These are phyloP conservation scores for Archaeoteleia sp. DNA, from an alignment of 2,888 invertebrate genomes.

Conservation along the genomic window DNA sequence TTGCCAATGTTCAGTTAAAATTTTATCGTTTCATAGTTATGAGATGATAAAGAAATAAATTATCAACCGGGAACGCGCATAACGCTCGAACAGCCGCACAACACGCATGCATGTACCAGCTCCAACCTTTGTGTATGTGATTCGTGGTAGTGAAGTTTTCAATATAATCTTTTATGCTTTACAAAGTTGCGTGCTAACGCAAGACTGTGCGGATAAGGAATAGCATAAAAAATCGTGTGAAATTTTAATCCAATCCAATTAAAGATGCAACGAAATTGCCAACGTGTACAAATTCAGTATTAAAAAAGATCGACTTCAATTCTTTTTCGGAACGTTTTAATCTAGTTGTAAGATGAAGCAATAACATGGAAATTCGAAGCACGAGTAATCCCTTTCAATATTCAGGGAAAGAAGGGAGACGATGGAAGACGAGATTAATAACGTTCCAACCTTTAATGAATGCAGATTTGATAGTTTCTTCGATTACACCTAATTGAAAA, in stretches of 20 bases:
- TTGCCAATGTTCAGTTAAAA: constrained; percentile 1
- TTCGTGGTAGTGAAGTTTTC: too few species aligned
- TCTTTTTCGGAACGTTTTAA: neutral
- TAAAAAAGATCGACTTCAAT: neutral
- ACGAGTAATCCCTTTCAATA: neutral
- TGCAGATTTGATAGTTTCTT: neutral
- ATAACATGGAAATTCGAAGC: constrained; percentile 1
- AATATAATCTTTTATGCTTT: too few species aligned
- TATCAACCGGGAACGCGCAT: neutral
- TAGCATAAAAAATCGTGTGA: too few species aligned
- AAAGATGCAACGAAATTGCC: too few species aligned
- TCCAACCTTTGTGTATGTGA: too few species aligned
- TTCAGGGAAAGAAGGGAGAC: neutral
- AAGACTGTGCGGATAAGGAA: too few species aligned
- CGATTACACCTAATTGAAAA: constrained; percentile 13
- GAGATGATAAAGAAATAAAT: neutral
- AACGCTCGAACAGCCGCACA: neutral
- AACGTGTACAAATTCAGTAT: too few species aligned
- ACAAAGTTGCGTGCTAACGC: too few species aligned
- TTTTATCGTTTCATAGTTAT: neutral
- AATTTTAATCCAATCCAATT: too few species aligned
- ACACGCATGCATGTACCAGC: neutral
- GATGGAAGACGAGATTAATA: neutral
- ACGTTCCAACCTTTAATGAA: neutral
- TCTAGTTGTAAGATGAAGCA: neutral